phyloP scores from a whole-genome alignment of 1,140 invertebrate genomes.

The Adelges cooleyi region DNA sequence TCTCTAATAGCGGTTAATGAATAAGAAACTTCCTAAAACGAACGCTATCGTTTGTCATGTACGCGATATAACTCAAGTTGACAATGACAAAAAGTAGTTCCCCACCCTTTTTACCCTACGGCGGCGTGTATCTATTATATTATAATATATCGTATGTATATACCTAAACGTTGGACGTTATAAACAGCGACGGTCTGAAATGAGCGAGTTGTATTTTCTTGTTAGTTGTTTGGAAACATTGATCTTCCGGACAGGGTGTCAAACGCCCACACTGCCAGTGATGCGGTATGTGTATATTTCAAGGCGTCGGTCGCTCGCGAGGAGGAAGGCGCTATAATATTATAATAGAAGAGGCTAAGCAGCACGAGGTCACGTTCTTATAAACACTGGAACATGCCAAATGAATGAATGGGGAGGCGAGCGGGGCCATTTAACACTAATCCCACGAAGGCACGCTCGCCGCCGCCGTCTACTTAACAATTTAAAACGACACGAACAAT shows the following conservation, averaged over 20 bases:
- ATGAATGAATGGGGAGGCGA: neutral
- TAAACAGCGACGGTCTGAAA: neutral
- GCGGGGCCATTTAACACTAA: neutral
- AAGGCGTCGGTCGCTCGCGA: neutral
- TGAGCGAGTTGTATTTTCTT: conserved; percentile 12
- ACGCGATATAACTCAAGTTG: too few species aligned
- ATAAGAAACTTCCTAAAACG: too few species aligned
- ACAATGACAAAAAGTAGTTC: too few species aligned
- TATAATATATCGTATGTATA: too few species aligned
- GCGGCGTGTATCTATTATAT: too few species aligned
- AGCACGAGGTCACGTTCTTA: conserved; percentile 20
- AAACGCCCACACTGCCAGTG: conserved; percentile 7
- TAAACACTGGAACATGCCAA: conserved; percentile 23
- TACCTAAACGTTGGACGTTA: too few species aligned
- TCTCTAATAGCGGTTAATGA: too few species aligned
- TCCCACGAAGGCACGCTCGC: neutral
- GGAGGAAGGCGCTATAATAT: neutral
- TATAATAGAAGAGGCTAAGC: conserved; percentile 2
- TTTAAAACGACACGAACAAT: neutral
- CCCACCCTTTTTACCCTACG: too few species aligned
- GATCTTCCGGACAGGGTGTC: conserved; percentile 22
- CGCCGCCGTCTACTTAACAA: neutral
- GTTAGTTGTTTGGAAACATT: conserved; percentile 17
- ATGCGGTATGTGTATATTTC: neutral
- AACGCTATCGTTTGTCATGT: too few species aligned